These are phyloP conservation scores for Sesia apiformis DNA, from an alignment of 2,888 invertebrate species.

Conservation along the genomic window DNA sequence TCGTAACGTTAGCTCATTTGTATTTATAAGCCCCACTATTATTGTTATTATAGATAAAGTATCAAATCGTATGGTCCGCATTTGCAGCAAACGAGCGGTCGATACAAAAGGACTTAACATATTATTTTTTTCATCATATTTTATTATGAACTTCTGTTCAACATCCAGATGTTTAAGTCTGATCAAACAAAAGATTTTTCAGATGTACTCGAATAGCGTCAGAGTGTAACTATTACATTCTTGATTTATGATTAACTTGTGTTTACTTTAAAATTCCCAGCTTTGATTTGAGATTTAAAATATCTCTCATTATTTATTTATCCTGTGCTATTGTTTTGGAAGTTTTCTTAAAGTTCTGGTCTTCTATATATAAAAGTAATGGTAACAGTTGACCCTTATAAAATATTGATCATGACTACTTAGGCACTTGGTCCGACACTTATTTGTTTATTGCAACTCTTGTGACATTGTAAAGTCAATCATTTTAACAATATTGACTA, in stretches of 20 bases:
- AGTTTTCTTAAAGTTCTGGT: no score
- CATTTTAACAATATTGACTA: no score
- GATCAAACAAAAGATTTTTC: slow-evolving; percentile 73
- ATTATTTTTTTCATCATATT: slow-evolving; percentile 66
- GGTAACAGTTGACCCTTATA: no score
- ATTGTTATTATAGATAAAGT: slow-evolving; percentile 20
- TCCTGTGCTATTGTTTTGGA: no score
- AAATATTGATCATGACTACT: no score
- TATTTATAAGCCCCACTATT: background rate
- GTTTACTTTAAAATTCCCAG: slow-evolving; percentile 54
- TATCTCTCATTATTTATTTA: no score
- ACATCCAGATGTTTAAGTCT: slow-evolving; percentile 69
- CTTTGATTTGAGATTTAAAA: slow-evolving; percentile 36
- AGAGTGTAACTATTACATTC: slow-evolving; percentile 54
- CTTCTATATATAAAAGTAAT: no score
- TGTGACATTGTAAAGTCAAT: no score
- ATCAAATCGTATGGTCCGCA: slow-evolving; percentile 35
- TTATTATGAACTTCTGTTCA: slow-evolving; percentile 74
- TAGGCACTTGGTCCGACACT: no score
- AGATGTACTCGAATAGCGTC: slow-evolving; percentile 52
- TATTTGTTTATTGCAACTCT: no score
- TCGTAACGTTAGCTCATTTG: background rate
- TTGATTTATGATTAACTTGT: slow-evolving; percentile 56
- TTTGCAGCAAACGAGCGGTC: slow-evolving; percentile 41
- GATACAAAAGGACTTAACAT: slow-evolving; percentile 73